Base-by-base conservation (phyloP, 2,888 invertebrate genomes). In the Phrixothrix hirtus region DNA sequence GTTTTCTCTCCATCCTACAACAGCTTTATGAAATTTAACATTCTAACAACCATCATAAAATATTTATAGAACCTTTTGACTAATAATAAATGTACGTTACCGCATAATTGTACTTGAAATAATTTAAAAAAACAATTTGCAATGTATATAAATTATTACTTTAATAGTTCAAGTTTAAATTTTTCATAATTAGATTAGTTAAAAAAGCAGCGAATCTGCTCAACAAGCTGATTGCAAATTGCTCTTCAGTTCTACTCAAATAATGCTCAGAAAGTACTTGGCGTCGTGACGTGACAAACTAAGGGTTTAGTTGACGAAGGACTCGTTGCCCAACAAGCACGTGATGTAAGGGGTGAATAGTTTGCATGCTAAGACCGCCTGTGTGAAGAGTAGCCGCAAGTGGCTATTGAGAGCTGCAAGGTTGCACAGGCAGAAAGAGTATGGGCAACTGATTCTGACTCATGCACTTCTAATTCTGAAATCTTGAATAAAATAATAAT, bases 321-420 rank as follows among this genome's bases (percentile, higher is more conserved):
- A 32, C 51, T 51, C 51, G 30, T 44, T 45, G 51, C 34, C 35
- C 35, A 32, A 39, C 45, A 41, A 51, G 51, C 45, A 51, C 39
- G 51, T 51, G 26, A 27, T 31, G 34, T 34, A 45, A 42, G 36
- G 44, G 45, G 51, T 55, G 61, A 52, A 46, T 58, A 56, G 57
- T 63, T 51, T 60, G 59, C 64, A 64, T 63, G 60, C 57, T 55
- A 62, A 63, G 54, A 39, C 48, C 47, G 48, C 26, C 48, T 17
- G 62, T 59, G 63, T 58, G 59, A 52, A 52, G 46, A 46, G 52
- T 65, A 70, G 71, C 73, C 70, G 72, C 73, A 73, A 73, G 73
- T 72, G 71, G 73, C 67, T 62, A 71, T 73, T 72, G 72, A 73
- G 69, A 70, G 68, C 64, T 71, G 71, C 72, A 70, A 68, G 68